These are phyloP conservation scores for Phallusia fumigata DNA, from an alignment of 23 tunicate species.

Conservation along the genomic window DNA sequence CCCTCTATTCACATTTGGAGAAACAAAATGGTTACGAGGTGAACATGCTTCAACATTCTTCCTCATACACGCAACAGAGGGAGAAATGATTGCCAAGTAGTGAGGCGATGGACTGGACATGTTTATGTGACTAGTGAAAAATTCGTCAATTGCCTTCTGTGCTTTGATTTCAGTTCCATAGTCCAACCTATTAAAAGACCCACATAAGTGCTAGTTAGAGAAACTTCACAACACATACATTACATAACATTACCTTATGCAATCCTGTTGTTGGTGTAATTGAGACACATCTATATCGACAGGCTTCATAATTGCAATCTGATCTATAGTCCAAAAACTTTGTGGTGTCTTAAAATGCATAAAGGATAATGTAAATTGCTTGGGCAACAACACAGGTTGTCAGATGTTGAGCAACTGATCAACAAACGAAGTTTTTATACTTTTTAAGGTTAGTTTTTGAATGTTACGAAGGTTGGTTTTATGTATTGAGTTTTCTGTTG, in stretches of 20 bases:
- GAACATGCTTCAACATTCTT: constrained; percentile 21
- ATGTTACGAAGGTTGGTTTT: too few relatives aligned
- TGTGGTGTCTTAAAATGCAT: constrained; percentile 9
- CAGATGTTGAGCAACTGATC: too few relatives aligned
- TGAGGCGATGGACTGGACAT: constrained; percentile 46
- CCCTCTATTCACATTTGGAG: background rate
- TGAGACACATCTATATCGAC: constrained; percentile 76
- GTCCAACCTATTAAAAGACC: too few relatives aligned
- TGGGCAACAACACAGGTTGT: too few relatives aligned
- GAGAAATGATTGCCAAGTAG: constrained; percentile 76
- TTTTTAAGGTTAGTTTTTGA: too few relatives aligned
- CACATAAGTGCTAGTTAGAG: too few relatives aligned
- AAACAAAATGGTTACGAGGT: background rate
- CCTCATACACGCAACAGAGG: constrained; percentile 34
- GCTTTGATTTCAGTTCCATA: constrained; percentile 59
- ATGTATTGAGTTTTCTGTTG: too few relatives aligned
- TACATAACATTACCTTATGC: constrained; percentile 26
- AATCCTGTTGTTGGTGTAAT: constrained; percentile 70
- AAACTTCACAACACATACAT: too few relatives aligned
- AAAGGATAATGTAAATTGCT: too few relatives aligned
- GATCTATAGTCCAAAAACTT: constrained; percentile 90
- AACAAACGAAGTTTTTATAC: too few relatives aligned
- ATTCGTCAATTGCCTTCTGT: constrained; percentile 82
- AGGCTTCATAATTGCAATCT: constrained; percentile 78
- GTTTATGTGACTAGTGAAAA: constrained; percentile 62